Percentiles rank a stretch among this genome's conserved stretches.
These are phyloP conservation scores for Diglossa cyanea DNA, from an alignment of 2,797 vertebrate species.

Conservation along the genomic window DNA sequence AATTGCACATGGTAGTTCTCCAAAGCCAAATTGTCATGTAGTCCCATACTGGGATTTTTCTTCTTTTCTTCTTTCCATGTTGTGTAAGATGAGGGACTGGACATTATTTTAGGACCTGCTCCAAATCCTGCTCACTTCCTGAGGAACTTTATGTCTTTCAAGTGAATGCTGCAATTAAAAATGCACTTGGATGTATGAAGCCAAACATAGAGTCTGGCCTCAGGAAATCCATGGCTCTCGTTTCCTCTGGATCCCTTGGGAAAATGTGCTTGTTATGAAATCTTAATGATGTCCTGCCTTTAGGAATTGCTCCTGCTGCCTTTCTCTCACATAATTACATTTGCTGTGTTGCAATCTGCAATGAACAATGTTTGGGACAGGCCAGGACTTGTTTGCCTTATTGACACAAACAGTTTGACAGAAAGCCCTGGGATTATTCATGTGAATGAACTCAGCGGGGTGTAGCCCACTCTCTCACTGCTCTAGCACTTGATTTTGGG, in stretches of 20 bases:
- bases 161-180: constrained; percentile 12
- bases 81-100: background rate
- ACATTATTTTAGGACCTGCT: background rate
- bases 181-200: constrained; percentile 32
- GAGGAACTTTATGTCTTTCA: background rate
- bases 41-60: background rate
- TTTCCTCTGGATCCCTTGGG: constrained; percentile 47
- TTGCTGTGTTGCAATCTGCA: constrained; percentile 18
- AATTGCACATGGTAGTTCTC: background rate
- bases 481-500: background rate
- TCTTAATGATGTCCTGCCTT: constrained; percentile 52
- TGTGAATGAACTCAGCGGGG: background rate
- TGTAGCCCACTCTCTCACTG: background rate
- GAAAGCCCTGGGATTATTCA: background rate
- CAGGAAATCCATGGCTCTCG: constrained; percentile 14
- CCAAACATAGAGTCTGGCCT: constrained; percentile 12
- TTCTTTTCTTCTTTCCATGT: background rate
- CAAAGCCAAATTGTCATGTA: background rate
- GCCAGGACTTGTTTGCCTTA: constrained; percentile 45
- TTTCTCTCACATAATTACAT: constrained; percentile 39
- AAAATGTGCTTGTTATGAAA: constrained; percentile 57
- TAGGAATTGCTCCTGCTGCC: constrained; percentile 25
- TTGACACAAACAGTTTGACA: constrained; percentile 42
- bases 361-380: constrained; percentile 14
- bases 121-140: background rate